These are phyloP conservation scores for Portevinia maculata DNA, from an alignment of 2,888 invertebrate species.

Conservation along the genomic window DNA sequence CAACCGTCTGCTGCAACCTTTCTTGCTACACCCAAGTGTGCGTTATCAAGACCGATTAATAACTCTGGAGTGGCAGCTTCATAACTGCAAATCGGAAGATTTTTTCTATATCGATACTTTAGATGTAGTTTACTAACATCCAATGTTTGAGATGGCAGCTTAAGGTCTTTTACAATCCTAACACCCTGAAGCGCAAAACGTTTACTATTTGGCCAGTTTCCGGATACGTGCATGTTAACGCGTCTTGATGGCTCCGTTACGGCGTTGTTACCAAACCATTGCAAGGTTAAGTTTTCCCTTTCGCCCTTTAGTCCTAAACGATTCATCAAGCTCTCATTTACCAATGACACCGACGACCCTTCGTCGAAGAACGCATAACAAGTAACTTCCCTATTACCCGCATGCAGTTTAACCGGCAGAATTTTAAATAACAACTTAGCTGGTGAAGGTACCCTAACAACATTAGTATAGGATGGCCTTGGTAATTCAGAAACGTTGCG, in stretches of 20 bases:
- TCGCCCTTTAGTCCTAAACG: background rate
- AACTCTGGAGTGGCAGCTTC: constrained; percentile 28
- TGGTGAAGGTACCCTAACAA: background rate
- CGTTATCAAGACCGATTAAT: constrained; percentile 48
- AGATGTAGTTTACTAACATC: constrained; percentile 21
- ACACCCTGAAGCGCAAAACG: constrained; percentile 47
- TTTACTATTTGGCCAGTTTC: constrained; percentile 13
- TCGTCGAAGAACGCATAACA: constrained; percentile 38
- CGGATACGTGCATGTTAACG: constrained; percentile 53
- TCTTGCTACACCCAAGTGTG: constrained; percentile 14
- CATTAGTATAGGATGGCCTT: background rate
- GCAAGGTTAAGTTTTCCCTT: constrained; percentile 33
- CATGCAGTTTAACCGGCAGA: constrained; percentile 56
- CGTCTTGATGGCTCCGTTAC: constrained; percentile 42
- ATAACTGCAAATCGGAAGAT: constrained; percentile 3
- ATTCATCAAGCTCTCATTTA: constrained; percentile 8
- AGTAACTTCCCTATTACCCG: constrained; percentile 19
- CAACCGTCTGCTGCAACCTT: constrained; percentile 11
- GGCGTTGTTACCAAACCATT: constrained; percentile 65
- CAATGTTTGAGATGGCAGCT: constrained; percentile 43
- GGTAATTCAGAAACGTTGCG: too few species aligned
- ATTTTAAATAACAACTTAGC: constrained; percentile 42
- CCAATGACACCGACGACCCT: constrained; percentile 14
- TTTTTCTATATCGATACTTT: constrained; percentile 34
- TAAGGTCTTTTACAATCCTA: constrained; percentile 45